Evolutionary conservation across 2,797 vertebrate species (phyloP).

Genomic region (Melanotaenia boesemani): DNA sequence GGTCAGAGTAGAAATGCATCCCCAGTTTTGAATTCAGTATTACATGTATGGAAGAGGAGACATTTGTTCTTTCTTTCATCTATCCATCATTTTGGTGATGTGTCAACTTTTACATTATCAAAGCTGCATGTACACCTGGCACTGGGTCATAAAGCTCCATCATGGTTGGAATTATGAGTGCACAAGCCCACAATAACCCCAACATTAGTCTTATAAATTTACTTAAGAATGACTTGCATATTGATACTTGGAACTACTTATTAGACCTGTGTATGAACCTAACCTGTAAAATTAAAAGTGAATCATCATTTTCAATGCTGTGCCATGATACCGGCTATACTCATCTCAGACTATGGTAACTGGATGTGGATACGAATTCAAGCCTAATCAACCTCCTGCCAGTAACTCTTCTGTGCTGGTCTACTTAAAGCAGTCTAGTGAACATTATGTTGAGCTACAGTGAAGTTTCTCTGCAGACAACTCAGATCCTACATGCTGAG

Average conservation of each 20-base stretch:
- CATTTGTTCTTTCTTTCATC: not conserved
- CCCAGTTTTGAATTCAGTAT: conserved; percentile 5
- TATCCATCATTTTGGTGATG: not conserved
- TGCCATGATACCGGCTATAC: not conserved
- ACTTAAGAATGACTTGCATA: not conserved
- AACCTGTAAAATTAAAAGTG: not conserved
- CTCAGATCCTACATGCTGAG: not conserved
- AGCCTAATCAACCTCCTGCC: not conserved
- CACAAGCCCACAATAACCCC: not conserved
- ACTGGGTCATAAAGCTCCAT: not conserved
- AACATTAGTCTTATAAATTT: not conserved
- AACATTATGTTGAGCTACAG: conserved; percentile 6
- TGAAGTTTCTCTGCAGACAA: not conserved
- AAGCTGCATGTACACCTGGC: not conserved
- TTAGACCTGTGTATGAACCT: not conserved
- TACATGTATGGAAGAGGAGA: not conserved
- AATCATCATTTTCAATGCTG: not conserved
- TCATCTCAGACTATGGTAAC: not conserved
- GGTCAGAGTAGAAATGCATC: not conserved
- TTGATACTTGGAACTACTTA: not conserved
- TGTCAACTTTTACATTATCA: not conserved
- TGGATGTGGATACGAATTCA: not conserved
- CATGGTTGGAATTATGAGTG: not conserved
- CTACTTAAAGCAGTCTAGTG: not conserved
- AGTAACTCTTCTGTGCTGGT: not conserved